Evolutionary conservation across 2,888 invertebrate genomes (phyloP).

Genomic region (Thelaira solivaga): DNA sequence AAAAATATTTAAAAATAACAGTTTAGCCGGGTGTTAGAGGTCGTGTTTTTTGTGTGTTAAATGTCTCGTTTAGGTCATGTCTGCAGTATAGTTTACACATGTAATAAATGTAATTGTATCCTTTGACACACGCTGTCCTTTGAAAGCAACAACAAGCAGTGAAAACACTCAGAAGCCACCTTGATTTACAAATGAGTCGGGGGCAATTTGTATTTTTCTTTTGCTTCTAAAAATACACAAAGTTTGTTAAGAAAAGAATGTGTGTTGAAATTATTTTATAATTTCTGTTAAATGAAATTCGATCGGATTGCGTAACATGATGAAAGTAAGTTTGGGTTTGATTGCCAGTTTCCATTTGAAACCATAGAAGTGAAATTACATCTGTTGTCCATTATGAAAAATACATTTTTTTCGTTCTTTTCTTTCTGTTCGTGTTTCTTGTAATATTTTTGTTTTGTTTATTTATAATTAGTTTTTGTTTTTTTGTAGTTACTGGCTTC

Average conservation of each 20-base stretch:
- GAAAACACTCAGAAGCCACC: too few species aligned
- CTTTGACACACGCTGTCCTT: conserved; percentile 59
- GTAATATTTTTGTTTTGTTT: too few species aligned
- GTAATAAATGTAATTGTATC: conserved; percentile 57
- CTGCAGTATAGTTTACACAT: conserved; percentile 17
- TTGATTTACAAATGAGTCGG: not conserved
- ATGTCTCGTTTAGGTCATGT: conserved; percentile 45
- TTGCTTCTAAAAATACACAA: not conserved
- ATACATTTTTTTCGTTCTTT: not conserved
- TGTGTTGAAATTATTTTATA: not conserved
- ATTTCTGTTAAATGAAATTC: conserved; percentile 53
- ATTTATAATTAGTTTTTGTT: too few species aligned
- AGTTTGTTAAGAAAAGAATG: not conserved
- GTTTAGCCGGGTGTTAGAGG: conserved; percentile 64
- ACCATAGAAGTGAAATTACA: conserved; percentile 40
- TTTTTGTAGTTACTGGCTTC: too few species aligned
- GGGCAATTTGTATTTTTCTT: conserved; percentile 33
- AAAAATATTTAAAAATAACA: too few species aligned
- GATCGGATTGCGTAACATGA: conserved; percentile 43
- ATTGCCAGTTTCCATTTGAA: conserved; percentile 18
- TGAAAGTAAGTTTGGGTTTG: conserved; percentile 16
- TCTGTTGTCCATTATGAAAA: conserved; percentile 14
- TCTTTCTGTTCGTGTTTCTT: too few species aligned
- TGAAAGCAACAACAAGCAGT: not conserved
- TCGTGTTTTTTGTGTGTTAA: conserved; percentile 63